These are phyloP conservation scores for Petrocephalus zakoni DNA, from an alignment of 2,113 vertebrate species.

Conservation along the genomic window DNA sequence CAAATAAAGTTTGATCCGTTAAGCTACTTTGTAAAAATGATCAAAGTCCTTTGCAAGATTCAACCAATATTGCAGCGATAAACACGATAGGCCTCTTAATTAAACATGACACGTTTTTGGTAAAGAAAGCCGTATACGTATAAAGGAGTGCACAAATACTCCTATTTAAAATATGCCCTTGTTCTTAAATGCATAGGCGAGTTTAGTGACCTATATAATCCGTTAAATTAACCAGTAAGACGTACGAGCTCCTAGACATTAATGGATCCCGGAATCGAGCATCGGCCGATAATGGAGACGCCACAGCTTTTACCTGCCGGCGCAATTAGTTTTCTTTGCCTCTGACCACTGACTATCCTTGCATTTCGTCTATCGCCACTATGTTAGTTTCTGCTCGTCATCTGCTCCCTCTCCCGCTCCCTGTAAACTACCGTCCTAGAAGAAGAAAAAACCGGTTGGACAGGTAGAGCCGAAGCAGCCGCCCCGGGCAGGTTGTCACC, in stretches of 20 bases:
- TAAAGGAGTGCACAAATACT: not conserved
- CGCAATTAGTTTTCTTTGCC: not conserved
- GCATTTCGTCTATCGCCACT: not conserved
- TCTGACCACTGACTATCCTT: not conserved
- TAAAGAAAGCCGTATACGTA: too few species aligned
- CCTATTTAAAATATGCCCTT: not conserved
- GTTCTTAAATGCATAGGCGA: not conserved
- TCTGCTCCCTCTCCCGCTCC: not conserved
- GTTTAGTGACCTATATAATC: too few species aligned
- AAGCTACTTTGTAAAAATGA: not conserved
- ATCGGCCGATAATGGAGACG: not conserved
- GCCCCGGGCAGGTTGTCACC: slow-evolving; percentile 70
- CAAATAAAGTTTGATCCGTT: not conserved
- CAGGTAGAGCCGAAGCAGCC: slow-evolving; percentile 59
- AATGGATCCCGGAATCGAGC: not conserved
- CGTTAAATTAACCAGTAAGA: not conserved
- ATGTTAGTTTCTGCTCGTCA: not conserved
- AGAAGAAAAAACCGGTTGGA: slow-evolving; percentile 66
- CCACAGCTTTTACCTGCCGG: not conserved
- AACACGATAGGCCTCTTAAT: not conserved
- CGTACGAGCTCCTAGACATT: not conserved
- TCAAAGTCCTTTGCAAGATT: not conserved
- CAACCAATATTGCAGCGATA: not conserved
- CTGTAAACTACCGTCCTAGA: slow-evolving; percentile 50
- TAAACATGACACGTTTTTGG: not conserved